Conservation (phyloP, 2,797 vertebrate genomes). For the Apogon hyalosoma region DNA sequence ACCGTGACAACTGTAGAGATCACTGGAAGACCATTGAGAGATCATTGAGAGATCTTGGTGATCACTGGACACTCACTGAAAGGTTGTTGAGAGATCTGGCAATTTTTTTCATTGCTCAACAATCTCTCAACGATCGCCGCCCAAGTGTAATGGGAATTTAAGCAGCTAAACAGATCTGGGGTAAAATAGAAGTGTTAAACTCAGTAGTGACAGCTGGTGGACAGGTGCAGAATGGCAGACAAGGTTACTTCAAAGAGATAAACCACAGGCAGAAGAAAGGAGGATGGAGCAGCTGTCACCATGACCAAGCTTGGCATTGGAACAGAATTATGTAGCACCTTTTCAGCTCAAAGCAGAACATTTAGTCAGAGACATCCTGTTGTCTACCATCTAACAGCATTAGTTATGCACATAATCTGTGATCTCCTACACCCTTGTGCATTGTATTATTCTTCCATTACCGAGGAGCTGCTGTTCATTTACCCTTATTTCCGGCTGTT, state of each 20-base stretch:
- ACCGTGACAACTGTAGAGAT: too few species aligned
- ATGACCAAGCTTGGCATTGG: conserved; percentile 35
- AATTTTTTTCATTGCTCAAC: too few species aligned
- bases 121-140: too few species aligned
- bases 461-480: conserved; percentile 61
- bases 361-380: conserved; percentile 68
- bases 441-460: conserved; percentile 68
- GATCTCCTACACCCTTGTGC: conserved; percentile 47
- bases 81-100: too few species aligned
- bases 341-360: conserved; percentile 60
- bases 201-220: conserved; percentile 24
- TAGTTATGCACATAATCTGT: conserved; percentile 75
- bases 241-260: conserved; percentile 1
- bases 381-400: conserved; percentile 77
- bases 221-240: conserved; percentile 34
- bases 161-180: conserved; percentile 15
- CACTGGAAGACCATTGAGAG: too few species aligned
- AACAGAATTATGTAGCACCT: conserved; percentile 40
- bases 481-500: conserved; percentile 57
- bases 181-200: conserved; percentile 14
- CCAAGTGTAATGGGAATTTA: neutral
- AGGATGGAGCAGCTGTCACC: conserved; percentile 45
- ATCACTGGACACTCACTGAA: too few species aligned
- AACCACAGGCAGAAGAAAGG: conserved; percentile 35
- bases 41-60: too few species aligned